Conservation (phyloP, 2,888 invertebrate genomes). For the Andrena trimmerana region DNA sequence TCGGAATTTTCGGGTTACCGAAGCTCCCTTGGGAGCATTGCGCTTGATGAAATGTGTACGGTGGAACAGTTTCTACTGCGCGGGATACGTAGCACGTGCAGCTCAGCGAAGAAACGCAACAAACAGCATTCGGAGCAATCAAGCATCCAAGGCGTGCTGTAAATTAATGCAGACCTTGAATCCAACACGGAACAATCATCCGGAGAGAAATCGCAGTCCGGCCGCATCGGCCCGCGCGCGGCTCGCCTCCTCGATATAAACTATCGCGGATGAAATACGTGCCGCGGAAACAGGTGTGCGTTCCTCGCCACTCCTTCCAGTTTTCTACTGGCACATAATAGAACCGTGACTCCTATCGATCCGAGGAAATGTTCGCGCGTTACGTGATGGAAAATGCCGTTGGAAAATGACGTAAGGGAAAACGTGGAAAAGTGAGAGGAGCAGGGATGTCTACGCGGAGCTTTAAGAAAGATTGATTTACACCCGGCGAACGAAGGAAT, state of each 20-base stretch:
- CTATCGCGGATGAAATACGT: conserved; percentile 24
- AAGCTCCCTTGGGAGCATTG: no score
- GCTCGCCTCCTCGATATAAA: conserved; percentile 23
- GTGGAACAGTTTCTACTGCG: not conserved
- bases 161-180: conserved; percentile 33
- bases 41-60: not conserved
- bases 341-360: conserved; percentile 9
- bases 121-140: not conserved
- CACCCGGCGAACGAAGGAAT: conserved; percentile 8
- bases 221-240: not conserved
- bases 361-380: conserved; percentile 31
- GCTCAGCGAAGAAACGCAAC: conserved; percentile 7
- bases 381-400: conserved; percentile 19
- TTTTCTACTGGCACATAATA: conserved; percentile 21
- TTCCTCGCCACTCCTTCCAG: not conserved
- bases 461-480: conserved; percentile 23
- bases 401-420: conserved; percentile 14
- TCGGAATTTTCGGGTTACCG: no score
- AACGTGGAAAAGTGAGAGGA: conserved; percentile 8
- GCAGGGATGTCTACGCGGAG: conserved; percentile 4
- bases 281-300: conserved; percentile 16
- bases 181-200: conserved; percentile 16
- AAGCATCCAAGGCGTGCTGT: not conserved
- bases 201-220: conserved; percentile 25
- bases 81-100: not conserved